Evolutionary conservation across 1,140 invertebrate species (phyloP), one percentile per base, ranked within the genome.

Genomic region (Halesus radiatus): DNA sequence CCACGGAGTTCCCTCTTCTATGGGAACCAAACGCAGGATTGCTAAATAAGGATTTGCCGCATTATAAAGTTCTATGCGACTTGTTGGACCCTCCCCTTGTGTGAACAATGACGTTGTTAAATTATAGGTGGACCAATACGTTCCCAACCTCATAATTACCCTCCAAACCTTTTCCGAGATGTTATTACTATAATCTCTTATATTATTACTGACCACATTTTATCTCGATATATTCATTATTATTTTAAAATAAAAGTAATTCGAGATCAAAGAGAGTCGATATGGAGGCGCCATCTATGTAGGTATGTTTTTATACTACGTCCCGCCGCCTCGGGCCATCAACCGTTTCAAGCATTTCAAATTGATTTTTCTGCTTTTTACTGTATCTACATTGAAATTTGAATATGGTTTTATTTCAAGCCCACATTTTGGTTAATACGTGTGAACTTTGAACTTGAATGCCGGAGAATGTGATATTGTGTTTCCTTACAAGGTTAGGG

Each of bases 141-240:
- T 66, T 45, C 37, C 37, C 22, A 64, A 70, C 76, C 80, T 70
- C 70, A 79, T 80, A 82, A 82, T 82, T 82, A 82, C 73, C 66
- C 45, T 53, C 75, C 52, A 80, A 80, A 82, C 81, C 81, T 82
- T 82, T 82, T 80, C 73, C 58, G 37, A 60, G n/a, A 50, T 64
- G 53, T 73, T 78, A 82, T 82, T 76, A 82, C 81, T 82, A 82
- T 82, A 82, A 82, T 82, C 81, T 76, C 78, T 50, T 50, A 53
- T 62, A 82, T 82, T 82, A 82, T 82, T 82, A 80, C 62, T 82
- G 81, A 76, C 78, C 81, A 82, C 68, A 82, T 79, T 82, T 82
- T 73, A 72, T 80, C 76, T 56, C 29, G 26, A 76, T 76, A 74
- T 74, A 62, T 76, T 76, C 74, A 76, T 76, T 76, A 76, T 45